Evolutionary conservation across 2,888 invertebrate species (phyloP).

Genomic region (Hypsopygia costalis): DNA sequence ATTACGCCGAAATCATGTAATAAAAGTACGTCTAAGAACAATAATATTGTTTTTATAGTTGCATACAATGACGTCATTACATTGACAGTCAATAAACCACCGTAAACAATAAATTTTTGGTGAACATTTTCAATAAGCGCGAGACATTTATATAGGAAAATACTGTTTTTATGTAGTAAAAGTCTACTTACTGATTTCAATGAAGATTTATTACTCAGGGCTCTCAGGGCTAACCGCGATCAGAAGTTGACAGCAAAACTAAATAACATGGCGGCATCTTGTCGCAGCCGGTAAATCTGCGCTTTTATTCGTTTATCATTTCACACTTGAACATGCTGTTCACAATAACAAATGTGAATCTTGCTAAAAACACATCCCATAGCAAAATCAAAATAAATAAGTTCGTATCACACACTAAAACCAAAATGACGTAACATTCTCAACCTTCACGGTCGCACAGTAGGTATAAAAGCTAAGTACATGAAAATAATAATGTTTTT

Average conservation of each 20-base stretch:
- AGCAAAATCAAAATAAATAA: slow-evolving; percentile 50
- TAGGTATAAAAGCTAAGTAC: slow-evolving; percentile 53
- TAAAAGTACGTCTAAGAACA: slow-evolving; percentile 6
- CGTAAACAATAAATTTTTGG: slow-evolving; percentile 54
- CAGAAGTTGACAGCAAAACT: slow-evolving; percentile 74
- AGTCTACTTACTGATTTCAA: slow-evolving; percentile 40
- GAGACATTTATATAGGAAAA: not conserved
- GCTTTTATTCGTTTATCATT: slow-evolving; percentile 45
- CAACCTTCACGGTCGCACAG: slow-evolving; percentile 79
- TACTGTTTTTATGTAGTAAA: slow-evolving; percentile 3
- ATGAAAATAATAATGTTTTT: slow-evolving; percentile 47
- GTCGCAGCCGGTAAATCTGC: slow-evolving; percentile 70
- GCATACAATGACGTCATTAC: slow-evolving; percentile 70
- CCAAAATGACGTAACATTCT: slow-evolving; percentile 80
- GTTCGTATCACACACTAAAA: slow-evolving; percentile 68
- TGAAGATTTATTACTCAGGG: slow-evolving; percentile 36
- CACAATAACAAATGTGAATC: slow-evolving; percentile 40
- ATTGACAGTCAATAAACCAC: slow-evolving; percentile 74
- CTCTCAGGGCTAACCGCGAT: slow-evolving; percentile 54
- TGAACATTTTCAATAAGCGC: not conserved
- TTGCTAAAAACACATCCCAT: slow-evolving; percentile 49
- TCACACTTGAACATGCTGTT: slow-evolving; percentile 42
- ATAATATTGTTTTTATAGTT: slow-evolving; percentile 25
- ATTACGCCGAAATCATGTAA: not conserved
- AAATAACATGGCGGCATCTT: slow-evolving; percentile 79